phyloP scores from a whole-genome alignment of 37 sponge, comb jelly and placozoan genomes.

The Ianthella basta region DNA sequence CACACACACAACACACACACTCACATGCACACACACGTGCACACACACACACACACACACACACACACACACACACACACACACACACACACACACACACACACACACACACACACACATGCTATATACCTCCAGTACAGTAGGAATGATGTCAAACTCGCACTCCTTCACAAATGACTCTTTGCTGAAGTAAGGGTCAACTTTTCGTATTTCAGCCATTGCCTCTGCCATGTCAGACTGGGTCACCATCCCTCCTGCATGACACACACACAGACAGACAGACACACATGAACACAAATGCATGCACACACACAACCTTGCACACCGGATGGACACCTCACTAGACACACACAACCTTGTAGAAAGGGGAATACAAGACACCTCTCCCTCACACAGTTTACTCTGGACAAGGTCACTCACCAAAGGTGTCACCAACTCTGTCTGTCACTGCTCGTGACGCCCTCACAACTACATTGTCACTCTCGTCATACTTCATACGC shows the following conservation, averaged over 20 bases:
- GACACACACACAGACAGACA: no score
- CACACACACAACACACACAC: no score
- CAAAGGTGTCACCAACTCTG: conserved; percentile 61
- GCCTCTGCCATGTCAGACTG: conserved; percentile 83
- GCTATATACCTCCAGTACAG: conserved; percentile 88
- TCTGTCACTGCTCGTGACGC: conserved; percentile 84
- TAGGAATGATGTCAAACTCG: conserved; percentile 86
- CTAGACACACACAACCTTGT: neutral
- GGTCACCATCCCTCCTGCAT: conserved; percentile 52
- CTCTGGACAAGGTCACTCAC: neutral
- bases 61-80: neutral
- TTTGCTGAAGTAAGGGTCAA: conserved; percentile 79
- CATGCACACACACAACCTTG: no score
- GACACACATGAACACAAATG: no score
- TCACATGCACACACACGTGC: no score
- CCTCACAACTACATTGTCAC: conserved; percentile 87
- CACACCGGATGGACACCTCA: neutral
- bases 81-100: no score
- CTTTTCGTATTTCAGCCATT: conserved; percentile 78
- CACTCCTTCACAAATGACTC: conserved; percentile 75
- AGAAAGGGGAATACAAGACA: no score
- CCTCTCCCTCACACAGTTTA: no score
- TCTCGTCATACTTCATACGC: conserved; percentile 90
- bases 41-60: no score
- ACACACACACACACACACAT: no score